Evolutionary conservation across 2,113 vertebrate genomes (phyloP).

Genomic region (Cairina moschata): DNA sequence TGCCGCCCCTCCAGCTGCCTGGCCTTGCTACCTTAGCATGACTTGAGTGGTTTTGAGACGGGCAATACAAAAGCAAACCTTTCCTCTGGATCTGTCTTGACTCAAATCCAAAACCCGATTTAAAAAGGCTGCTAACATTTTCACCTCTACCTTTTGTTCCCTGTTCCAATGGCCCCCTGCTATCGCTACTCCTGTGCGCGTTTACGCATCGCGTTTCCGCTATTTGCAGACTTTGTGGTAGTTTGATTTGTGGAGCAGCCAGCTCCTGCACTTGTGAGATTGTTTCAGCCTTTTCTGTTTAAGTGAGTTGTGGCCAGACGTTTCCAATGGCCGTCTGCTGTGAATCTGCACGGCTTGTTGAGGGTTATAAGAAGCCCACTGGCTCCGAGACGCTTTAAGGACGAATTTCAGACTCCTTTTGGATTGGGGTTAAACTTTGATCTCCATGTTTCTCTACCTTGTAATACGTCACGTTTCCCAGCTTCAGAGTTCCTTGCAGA

Average conservation of each 20-base stretch:
- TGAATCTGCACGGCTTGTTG: fast-evolving
- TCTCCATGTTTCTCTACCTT: background rate
- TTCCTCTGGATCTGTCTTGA: background rate
- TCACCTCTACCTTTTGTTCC: background rate
- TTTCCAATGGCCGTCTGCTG: background rate
- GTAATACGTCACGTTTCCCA: background rate
- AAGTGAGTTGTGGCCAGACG: background rate
- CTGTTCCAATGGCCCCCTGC: too few relatives aligned
- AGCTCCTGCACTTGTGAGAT: background rate
- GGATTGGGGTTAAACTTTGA: background rate
- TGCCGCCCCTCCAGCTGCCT: background rate
- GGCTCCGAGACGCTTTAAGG: background rate
- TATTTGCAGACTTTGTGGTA: background rate
- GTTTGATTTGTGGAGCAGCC: background rate
- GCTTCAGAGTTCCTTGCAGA: background rate
- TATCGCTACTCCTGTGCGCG: background rate
- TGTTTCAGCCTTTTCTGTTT: background rate
- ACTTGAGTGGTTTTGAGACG: background rate
- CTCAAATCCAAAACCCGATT: background rate
- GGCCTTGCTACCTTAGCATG: background rate
- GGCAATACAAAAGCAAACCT: background rate
- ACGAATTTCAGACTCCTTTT: background rate
- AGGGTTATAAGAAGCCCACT: background rate
- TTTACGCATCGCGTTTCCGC: background rate
- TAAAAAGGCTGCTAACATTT: background rate